phyloP scores from a whole-genome alignment of 1,140 invertebrate species.

The Helicorthomorpha holstii region DNA sequence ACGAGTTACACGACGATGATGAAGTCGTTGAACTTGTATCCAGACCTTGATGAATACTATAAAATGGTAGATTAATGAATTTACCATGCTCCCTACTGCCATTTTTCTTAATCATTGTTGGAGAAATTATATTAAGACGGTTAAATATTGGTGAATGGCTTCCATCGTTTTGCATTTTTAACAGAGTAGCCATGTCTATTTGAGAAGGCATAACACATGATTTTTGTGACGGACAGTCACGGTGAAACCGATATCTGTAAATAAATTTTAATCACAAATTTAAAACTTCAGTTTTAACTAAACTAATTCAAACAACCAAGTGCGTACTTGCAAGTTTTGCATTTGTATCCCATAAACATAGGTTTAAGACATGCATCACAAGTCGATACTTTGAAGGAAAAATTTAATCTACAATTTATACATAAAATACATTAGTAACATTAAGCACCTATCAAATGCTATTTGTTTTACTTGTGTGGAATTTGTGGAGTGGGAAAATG shows the following conservation, averaged over 20 bases:
- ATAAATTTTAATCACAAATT: neutral
- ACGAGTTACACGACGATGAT: slow-evolving; percentile 90
- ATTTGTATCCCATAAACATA: slow-evolving; percentile 78
- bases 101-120: neutral
- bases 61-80: slow-evolving; percentile 8
- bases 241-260: slow-evolving; percentile 62
- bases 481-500: slow-evolving; percentile 27
- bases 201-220: slow-evolving; percentile 75
- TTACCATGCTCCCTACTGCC: slow-evolving; percentile 4
- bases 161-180: neutral
- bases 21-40: slow-evolving; percentile 88
- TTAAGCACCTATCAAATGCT: slow-evolving; percentile 39
- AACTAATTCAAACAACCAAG: too few species aligned
- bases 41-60: slow-evolving; percentile 30
- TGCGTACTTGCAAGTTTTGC: slow-evolving; percentile 79
- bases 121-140: slow-evolving; percentile 3
- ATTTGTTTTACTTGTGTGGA: slow-evolving; percentile 35
- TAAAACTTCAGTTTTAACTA: too few species aligned
- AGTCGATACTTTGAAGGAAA: slow-evolving; percentile 68
- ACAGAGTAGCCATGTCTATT: slow-evolving; percentile 58
- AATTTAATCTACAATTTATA: slow-evolving; percentile 74
- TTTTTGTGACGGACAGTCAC: slow-evolving; percentile 80
- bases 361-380: slow-evolving; percentile 83
- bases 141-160: slow-evolving; percentile 12
- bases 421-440: neutral